These are phyloP conservation scores for Procapra przewalskii DNA, from an alignment of 2,113 vertebrate genomes.

Conservation along the genomic window DNA sequence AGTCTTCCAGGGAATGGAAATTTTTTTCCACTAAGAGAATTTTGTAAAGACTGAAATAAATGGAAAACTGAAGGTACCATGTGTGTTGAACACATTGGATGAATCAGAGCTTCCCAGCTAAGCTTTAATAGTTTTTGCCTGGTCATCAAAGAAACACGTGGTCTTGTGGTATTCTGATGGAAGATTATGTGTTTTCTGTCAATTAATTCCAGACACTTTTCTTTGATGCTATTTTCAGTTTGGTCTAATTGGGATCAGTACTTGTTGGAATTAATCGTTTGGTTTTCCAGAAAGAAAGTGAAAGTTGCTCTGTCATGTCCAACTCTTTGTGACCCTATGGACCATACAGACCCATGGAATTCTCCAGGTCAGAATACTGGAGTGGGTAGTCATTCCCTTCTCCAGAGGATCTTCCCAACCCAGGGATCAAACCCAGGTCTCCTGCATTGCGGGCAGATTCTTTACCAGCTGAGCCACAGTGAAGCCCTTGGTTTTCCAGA, in stretches of 20 bases:
- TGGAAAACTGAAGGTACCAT: background rate
- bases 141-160: background rate
- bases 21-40: background rate
- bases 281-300: background rate
- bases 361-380: background rate
- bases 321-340: background rate
- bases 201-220: background rate
- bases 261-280: background rate
- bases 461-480: background rate
- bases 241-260: background rate
- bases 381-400: background rate
- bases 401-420: background rate
- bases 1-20: background rate
- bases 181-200: background rate
- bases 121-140: background rate
- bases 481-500: background rate
- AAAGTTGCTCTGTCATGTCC: background rate
- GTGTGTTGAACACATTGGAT: background rate
- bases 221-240: background rate
- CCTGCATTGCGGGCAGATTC: background rate
- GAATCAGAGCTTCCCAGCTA: background rate
- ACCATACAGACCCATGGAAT: background rate
- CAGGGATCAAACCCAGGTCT: background rate
- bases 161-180: background rate
- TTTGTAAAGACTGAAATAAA: background rate